Percentiles rank a stretch among this genome's conserved stretches.
These are phyloP conservation scores for Hyposoter dolosus DNA, from an alignment of 2,888 invertebrate species.

Conservation along the genomic window DNA sequence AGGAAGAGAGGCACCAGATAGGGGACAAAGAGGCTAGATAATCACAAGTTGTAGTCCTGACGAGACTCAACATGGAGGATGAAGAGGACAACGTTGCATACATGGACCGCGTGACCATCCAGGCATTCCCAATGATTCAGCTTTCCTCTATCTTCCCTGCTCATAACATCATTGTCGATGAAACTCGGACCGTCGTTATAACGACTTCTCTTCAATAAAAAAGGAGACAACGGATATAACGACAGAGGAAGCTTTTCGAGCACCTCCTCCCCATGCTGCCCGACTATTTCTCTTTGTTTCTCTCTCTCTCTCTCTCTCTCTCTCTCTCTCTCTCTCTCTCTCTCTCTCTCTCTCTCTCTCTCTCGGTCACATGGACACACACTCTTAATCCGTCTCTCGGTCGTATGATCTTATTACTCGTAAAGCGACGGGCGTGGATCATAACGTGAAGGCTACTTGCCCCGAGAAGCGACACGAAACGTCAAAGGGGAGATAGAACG, in stretches of 20 bases:
- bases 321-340: no score
- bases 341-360: no score
- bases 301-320: constrained; percentile 2
- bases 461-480: constrained; percentile 41
- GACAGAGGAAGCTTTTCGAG: background rate
- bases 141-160: constrained; percentile 4
- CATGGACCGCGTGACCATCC: constrained; percentile 13
- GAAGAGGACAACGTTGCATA: constrained; percentile 5
- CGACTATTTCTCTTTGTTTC: background rate
- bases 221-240: background rate
- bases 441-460: constrained; percentile 28
- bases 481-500: constrained; percentile 57
- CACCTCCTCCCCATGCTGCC: background rate
- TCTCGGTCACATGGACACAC: no score
- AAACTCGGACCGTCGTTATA: constrained; percentile 9
- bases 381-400: background rate
- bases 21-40: constrained; percentile 21
- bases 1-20: constrained; percentile 9
- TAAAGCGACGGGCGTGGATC: constrained; percentile 25
- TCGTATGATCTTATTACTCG: constrained; percentile 34
- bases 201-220: constrained; percentile 5
- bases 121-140: constrained; percentile 37
- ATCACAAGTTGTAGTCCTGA: constrained; percentile 39
- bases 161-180: constrained; percentile 25
- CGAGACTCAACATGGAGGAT: constrained; percentile 20